phyloP scores from a whole-genome alignment of 1,140 invertebrate genomes.

The Drosophila prosaltans region DNA sequence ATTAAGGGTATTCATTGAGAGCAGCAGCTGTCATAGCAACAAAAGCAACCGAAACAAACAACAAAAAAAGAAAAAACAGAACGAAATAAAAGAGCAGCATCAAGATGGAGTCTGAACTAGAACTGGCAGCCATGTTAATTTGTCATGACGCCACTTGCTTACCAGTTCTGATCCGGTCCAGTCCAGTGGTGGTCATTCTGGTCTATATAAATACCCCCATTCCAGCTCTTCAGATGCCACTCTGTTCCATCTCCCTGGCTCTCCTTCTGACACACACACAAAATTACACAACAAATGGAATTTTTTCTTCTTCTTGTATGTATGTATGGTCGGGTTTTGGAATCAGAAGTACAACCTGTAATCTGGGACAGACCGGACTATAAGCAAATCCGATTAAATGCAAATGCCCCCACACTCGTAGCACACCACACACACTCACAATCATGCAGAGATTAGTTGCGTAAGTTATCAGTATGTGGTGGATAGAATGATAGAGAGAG shows the following conservation, averaged over 20 bases:
- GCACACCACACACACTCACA: constrained; percentile 27
- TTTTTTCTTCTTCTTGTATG: constrained; percentile 46
- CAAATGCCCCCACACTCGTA: constrained; percentile 53
- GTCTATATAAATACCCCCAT: background rate
- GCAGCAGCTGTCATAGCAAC: constrained; percentile 21
- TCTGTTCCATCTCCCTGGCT: background rate
- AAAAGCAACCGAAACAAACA: constrained; percentile 17
- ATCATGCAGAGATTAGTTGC: constrained; percentile 69
- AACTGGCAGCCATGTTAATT: constrained; percentile 72
- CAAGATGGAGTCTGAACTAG: constrained; percentile 46
- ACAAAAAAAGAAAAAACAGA: background rate
- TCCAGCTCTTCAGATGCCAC: background rate
- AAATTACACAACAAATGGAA: constrained; percentile 77
- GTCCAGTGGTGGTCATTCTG: constrained; percentile 1
- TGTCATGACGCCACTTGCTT: constrained; percentile 72
- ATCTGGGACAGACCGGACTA: constrained; percentile 51
- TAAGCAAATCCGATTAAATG: constrained; percentile 76
- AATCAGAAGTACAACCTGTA: constrained; percentile 67
- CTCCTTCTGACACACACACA: background rate
- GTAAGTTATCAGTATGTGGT: constrained; percentile 67
- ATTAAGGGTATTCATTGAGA: constrained; percentile 26
- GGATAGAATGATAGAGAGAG: constrained; percentile 13
- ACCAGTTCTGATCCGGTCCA: constrained; percentile 43
- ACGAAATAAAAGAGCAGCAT: constrained; percentile 14
- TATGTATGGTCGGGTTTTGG: constrained; percentile 31